These are phyloP conservation scores for Thalassoma bifasciatum DNA, from an alignment of 2,113 vertebrate species.

Conservation along the genomic window DNA sequence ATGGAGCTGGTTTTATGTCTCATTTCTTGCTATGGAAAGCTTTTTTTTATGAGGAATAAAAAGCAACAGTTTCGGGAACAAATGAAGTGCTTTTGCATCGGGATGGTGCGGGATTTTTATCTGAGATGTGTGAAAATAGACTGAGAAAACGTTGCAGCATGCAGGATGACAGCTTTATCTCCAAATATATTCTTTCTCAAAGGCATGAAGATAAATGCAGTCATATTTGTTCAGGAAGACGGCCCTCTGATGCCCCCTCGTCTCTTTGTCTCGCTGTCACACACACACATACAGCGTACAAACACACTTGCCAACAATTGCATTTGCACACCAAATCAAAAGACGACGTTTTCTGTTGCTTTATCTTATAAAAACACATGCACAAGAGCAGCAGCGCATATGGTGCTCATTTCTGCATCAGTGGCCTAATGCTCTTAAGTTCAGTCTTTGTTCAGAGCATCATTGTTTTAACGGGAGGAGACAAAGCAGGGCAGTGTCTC, in stretches of 20 bases:
- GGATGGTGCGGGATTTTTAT: conserved; percentile 10
- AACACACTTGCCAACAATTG: conserved; percentile 14
- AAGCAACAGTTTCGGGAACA: conserved; percentile 3
- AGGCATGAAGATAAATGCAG: conserved; percentile 28
- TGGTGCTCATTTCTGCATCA: conserved; percentile 71
- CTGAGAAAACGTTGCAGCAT: conserved; percentile 16
- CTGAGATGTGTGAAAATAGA: conserved; percentile 32
- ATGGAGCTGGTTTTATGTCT: no score
- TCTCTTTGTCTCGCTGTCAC: not conserved
- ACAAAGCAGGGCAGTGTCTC: conserved; percentile 67
- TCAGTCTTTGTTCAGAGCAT: conserved; percentile 71
- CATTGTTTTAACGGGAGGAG: conserved; percentile 68
- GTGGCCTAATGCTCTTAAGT: conserved; percentile 71
- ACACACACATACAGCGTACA: conserved; percentile 7
- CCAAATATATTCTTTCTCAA: conserved; percentile 45
- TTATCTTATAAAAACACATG: conserved; percentile 62
- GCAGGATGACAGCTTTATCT: conserved; percentile 50
- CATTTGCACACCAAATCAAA: conserved; percentile 38
- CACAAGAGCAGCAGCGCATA: conserved; percentile 49
- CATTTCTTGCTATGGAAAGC: not conserved
- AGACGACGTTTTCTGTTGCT: conserved; percentile 17
- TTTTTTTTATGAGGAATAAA: no score
- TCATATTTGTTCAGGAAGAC: conserved; percentile 30
- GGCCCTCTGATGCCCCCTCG: not conserved
- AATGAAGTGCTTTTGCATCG: conserved; percentile 24